phyloP scores from a whole-genome alignment of 2,888 invertebrate species.

The Coleophora flavipennella region DNA sequence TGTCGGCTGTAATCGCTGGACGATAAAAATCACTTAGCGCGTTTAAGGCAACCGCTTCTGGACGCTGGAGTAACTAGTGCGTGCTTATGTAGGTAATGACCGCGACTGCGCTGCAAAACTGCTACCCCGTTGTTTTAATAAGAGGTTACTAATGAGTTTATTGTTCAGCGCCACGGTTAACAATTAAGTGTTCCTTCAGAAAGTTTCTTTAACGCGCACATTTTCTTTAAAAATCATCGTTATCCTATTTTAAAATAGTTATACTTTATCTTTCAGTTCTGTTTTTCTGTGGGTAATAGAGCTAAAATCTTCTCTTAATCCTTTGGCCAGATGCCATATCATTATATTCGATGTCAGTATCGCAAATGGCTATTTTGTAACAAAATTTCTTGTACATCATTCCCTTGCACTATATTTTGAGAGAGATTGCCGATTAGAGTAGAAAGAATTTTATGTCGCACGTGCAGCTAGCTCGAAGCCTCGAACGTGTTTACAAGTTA shows the following conservation, averaged over 20 bases:
- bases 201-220: too few relatives aligned
- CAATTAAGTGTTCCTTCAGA: too few relatives aligned
- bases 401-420: slow-evolving; percentile 1
- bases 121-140: slow-evolving; percentile 11
- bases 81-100: slow-evolving; percentile 32
- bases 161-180: neutral
- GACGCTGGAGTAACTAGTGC: slow-evolving; percentile 32
- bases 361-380: slow-evolving; percentile 7
- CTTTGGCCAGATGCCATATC: slow-evolving; percentile 10
- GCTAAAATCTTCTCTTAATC: slow-evolving; percentile 10
- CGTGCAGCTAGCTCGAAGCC: slow-evolving; percentile 21
- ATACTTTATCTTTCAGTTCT: slow-evolving; percentile 5
- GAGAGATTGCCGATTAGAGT: slow-evolving; percentile 10
- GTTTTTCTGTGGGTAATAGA: slow-evolving; percentile 6
- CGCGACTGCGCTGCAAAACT: slow-evolving; percentile 27
- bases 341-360: slow-evolving; percentile 6
- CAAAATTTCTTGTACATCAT: slow-evolving; percentile 3
- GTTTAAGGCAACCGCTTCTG: slow-evolving; percentile 38
- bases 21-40: slow-evolving; percentile 64
- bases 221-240: too few relatives aligned
- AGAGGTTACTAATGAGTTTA: slow-evolving; percentile 4
- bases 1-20: slow-evolving; percentile 50
- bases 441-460: slow-evolving; percentile 3
- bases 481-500: slow-evolving; percentile 67
- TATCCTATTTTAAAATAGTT: too few relatives aligned